Conservation (phyloP, 2,797 vertebrate species). For the Acestrorhynchus altus region DNA sequence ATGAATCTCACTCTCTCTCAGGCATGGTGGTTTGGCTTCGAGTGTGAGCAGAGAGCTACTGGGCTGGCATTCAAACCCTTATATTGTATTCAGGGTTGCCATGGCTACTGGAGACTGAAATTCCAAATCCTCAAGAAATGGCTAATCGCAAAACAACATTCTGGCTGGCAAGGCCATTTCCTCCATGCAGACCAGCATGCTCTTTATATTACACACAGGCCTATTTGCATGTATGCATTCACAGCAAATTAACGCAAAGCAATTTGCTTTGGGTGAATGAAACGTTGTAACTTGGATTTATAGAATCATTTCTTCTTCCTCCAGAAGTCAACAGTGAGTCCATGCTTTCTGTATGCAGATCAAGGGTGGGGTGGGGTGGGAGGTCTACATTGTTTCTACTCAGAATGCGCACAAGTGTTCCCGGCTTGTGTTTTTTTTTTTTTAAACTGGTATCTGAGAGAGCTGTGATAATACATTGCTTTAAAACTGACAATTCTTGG, state of each 20-base stretch:
- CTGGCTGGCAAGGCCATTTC: constrained; percentile 66
- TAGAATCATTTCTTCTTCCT: constrained; percentile 1
- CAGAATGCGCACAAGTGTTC: constrained; percentile 49
- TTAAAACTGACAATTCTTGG: constrained; percentile 75
- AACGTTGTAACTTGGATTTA: constrained; percentile 35
- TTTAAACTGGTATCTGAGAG: constrained; percentile 87
- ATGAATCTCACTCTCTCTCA: constrained; percentile 56
- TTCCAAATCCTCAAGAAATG: constrained; percentile 72
- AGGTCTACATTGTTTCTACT: constrained; percentile 4
- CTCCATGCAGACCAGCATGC: constrained; percentile 65
- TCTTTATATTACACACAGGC: constrained; percentile 52
- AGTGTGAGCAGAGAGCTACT: constrained; percentile 63
- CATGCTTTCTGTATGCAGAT: not conserved
- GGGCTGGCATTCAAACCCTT: constrained; percentile 70
- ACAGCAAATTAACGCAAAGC: constrained; percentile 56
- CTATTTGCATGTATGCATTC: constrained; percentile 65
- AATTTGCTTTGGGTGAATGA: constrained; percentile 9
- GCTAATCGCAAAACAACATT: constrained; percentile 71
- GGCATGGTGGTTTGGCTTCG: constrained; percentile 62
- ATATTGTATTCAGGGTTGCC: constrained; percentile 77
- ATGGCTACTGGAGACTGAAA: constrained; percentile 75
- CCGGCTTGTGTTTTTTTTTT: constrained; percentile 71
- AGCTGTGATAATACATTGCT: constrained; percentile 76
- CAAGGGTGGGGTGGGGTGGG: too few relatives aligned
- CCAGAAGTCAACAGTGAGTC: not conserved